phyloP scores from a whole-genome alignment of 2,888 invertebrate species.

The Phrixothrix hirtus region DNA sequence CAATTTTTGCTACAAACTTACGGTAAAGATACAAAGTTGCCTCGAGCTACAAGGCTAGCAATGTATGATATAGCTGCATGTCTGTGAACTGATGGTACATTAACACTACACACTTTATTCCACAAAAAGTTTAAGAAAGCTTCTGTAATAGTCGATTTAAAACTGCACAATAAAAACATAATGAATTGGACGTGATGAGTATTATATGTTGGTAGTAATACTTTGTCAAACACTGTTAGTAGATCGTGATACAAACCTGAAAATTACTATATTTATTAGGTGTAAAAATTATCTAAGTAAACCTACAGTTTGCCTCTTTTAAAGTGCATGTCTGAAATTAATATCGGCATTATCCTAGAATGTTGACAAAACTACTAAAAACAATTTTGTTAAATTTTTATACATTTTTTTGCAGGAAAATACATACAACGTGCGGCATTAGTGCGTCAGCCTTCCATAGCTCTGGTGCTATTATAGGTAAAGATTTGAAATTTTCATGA shows the following conservation, averaged over 20 bases:
- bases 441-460: too few species aligned
- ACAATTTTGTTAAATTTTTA: too few species aligned
- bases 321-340: too few species aligned
- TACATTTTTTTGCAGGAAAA: too few species aligned
- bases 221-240: conserved; percentile 74
- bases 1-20: too few species aligned
- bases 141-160: conserved; percentile 63
- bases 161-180: conserved; percentile 73
- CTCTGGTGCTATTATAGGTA: too few species aligned
- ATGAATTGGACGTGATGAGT: conserved; percentile 79
- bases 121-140: conserved; percentile 73
- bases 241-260: conserved; percentile 62
- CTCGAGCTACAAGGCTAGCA: conserved; percentile 73
- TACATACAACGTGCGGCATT: too few species aligned
- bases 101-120: conserved; percentile 72
- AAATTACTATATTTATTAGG: conserved; percentile 30
- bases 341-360: too few species aligned
- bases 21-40: conserved; percentile 65
- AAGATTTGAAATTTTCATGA: too few species aligned
- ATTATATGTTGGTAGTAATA: conserved; percentile 82
- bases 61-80: conserved; percentile 75
- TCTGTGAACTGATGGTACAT: conserved; percentile 65
- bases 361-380: too few species aligned
- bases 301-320: too few species aligned
- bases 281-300: too few species aligned